Base-by-base conservation (phyloP, 2,888 invertebrate species). In the Acheta domesticus region DNA sequence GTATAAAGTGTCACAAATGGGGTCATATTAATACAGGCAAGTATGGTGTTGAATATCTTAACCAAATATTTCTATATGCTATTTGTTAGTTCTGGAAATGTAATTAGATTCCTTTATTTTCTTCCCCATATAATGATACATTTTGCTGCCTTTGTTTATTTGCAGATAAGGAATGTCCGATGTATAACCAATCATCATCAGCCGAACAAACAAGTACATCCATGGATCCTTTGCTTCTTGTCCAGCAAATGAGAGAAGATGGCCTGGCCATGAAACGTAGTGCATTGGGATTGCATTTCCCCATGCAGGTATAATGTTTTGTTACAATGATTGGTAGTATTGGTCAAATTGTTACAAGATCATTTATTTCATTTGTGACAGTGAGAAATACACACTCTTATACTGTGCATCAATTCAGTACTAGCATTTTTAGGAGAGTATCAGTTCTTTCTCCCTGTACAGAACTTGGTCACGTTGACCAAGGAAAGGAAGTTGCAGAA, bases 1-100 rank as follows among this genome's bases (percentile, higher is more conserved):
- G 99, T 85, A 97, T 99, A 81, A 99, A 99, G 87, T 99, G 99
- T 85, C 97, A 98, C 86, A 98, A 98, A 86, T 99, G 99, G 99
- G 99, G 99, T 12, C 99, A 99, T 86, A 95, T 98, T 79, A 98
- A 98, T 86, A 98, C 94, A 87, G 93, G 93, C 92, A 86, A 84
- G 76, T 23, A 21, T 5, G 36, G 36, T 5, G 36, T 36, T 36
- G 36, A 36, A 36, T 36, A 3, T 36, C 36, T 8, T 36, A 5
- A 36, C 36, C 36, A 36, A 36, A 36, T 36, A 8, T 0, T 36
- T 5, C 8, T 36, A 36, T 36, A 5, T 8, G 5, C 0, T 36
- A 36, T 36, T 36, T 36, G 8, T 36, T 36, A 36, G 36, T 36
- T 36, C 36, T 8, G 5, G 36, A 36, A 36, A 36, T 36, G 36